phyloP scores from a whole-genome alignment of 1,140 invertebrate species.

The Drosophila erecta region DNA sequence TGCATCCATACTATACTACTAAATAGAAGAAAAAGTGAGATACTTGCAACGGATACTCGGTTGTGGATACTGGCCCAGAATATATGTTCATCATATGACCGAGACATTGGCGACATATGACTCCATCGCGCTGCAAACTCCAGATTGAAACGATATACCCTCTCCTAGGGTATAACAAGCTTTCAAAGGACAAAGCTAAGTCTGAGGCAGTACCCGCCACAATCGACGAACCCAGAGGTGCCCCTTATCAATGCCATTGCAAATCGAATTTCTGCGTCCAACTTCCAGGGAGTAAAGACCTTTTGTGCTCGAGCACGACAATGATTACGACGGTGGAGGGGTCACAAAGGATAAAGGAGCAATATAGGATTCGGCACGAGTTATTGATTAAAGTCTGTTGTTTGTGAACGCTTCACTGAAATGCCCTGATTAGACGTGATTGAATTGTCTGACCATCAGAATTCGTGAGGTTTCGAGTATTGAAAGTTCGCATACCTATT shows the following conservation, averaged over 20 bases:
- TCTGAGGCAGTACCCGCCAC: conserved; percentile 1
- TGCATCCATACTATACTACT: no score
- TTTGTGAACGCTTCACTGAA: conserved; percentile 39
- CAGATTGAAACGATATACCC: no score
- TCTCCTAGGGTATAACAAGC: conserved; percentile 2
- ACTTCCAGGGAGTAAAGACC: conserved; percentile 34
- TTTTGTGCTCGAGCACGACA: conserved; percentile 55
- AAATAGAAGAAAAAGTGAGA: no score
- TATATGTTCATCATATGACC: no score
- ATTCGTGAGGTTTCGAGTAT: no score
- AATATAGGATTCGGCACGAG: conserved; percentile 16
- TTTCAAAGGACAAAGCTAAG: conserved; percentile 42
- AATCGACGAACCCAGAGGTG: conserved; percentile 11
- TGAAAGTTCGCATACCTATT: no score
- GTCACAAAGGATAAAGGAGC: conserved; percentile 8
- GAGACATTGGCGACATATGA: conserved; percentile 2
- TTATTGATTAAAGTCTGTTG: conserved; percentile 69
- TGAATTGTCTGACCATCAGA: conserved; percentile 63
- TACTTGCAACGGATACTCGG: no score
- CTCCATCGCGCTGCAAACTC: conserved; percentile 57
- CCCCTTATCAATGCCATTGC: conserved; percentile 69
- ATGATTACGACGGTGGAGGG: conserved; percentile 30
- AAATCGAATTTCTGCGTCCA: conserved; percentile 62
- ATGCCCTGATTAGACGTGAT: conserved; percentile 79
- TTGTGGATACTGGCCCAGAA: no score